Evolutionary conservation across 2,888 invertebrate species (phyloP).

Genomic region (Drosophila macrospina): DNA sequence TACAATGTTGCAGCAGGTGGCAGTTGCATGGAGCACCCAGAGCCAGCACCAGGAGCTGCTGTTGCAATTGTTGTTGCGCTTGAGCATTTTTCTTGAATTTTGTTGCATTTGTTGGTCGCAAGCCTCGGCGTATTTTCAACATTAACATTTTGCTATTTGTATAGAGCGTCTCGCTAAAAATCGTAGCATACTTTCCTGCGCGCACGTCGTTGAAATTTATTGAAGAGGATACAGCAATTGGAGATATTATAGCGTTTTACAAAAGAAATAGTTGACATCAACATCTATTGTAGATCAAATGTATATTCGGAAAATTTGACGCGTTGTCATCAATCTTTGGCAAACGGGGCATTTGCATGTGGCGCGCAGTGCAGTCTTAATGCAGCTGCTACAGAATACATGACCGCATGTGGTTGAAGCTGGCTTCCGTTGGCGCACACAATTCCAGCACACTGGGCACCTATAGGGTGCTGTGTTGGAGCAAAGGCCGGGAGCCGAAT

Average conservation of each 20-base stretch:
- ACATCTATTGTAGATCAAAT: conserved; percentile 26
- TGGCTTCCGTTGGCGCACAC: conserved; percentile 43
- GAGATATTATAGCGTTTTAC: too few species aligned
- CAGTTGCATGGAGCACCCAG: conserved; percentile 13
- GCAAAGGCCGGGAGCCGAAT: background rate
- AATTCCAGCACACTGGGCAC: conserved; percentile 53
- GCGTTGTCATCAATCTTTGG: conserved; percentile 29
- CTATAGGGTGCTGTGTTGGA: conserved; percentile 29
- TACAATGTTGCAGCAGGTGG: conserved; percentile 77
- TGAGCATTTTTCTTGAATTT: conserved; percentile 34
- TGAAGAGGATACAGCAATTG: background rate
- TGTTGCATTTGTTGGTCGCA: conserved; percentile 47
- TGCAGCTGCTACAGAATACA: conserved; percentile 57
- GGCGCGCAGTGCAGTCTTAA: conserved; percentile 39
- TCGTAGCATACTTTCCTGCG: conserved; percentile 36
- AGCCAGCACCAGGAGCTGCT: conserved; percentile 9
- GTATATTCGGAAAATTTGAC: conserved; percentile 44
- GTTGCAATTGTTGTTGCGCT: background rate
- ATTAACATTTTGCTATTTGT: conserved; percentile 12
- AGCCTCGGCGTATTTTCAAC: conserved; percentile 43
- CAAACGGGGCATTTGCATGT: conserved; percentile 57
- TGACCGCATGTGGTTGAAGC: conserved; percentile 57
- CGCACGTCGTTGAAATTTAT: conserved; percentile 11
- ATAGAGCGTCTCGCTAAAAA: conserved; percentile 17
- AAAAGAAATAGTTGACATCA: background rate